Evolutionary conservation across 2,888 invertebrate species (phyloP), one percentile per base, ranked within the genome.

Genomic region (Polylopha cassiicola): DNA sequence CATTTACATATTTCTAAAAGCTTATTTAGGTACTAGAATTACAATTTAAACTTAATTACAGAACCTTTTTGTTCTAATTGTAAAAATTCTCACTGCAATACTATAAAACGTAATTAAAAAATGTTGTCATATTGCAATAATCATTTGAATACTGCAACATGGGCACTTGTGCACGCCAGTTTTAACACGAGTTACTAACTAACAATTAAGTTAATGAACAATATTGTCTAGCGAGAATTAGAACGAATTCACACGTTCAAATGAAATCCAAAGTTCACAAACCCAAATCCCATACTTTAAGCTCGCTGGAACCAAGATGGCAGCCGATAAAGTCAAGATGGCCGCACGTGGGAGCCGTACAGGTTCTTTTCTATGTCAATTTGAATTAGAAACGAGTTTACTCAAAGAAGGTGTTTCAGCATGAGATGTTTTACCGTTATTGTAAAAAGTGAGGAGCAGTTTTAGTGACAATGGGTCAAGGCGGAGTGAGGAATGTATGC

Each of bases 331-430:
- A 37, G 46, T 37, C 36, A 43, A 67, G 51, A 62, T 61, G 61
- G 53, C 46, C 32, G 44, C 54, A 55, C 59, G 67, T 70, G 74
- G 56, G 72, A 69, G 62, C 48, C 26, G 5, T 24, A 55, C 71
- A 64, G 62, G 65, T 71, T 68, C 32, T 56, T 69, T 68, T 74
- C 69, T 69, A 65, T 74, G 72, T 70, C 71, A 73, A 64, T 61
- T 59, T 48, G 56, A 58, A 51, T 62, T 65, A 61, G 50, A 64
- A 74, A 72, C 68, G 60, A 64, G 66, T 62, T 58, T 51, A 52
- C 46, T 50, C 44, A 53, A 52, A 58, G 51, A 50, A 52, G 29
- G 29, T 42, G 53, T 62, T 63, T 58, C 48, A 50, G 51, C n/a
- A 65, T 61, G 60, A 61, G 52, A 50, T 48, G 47, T 28, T 37